A percentile compares a stretch with the other conserved stretches of the same genome.
phyloP scores from a whole-genome alignment of 2,888 invertebrate genomes.

The Drosophila emarginata region DNA sequence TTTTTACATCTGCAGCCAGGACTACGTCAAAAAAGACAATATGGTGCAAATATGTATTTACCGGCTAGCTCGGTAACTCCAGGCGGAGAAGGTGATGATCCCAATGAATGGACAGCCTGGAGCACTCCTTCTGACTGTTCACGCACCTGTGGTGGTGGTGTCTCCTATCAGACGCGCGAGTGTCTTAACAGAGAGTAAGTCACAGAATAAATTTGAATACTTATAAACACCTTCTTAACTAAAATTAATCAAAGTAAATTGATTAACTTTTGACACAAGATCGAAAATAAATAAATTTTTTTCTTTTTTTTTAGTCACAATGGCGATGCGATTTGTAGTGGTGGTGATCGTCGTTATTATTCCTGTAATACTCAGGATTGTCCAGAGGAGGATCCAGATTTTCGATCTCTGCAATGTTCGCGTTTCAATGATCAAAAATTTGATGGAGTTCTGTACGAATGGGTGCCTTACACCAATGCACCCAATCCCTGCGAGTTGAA shows the following conservation, averaged over 20 bases:
- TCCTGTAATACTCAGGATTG: conserved; percentile 97
- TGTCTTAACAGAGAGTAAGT: conserved; percentile 87
- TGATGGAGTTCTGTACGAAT: conserved; percentile 91
- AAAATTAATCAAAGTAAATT: no score
- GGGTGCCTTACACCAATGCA: conserved; percentile 94
- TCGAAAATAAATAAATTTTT: background rate
- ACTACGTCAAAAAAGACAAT: conserved; percentile 89
- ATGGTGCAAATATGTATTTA: conserved; percentile 88
- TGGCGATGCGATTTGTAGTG: conserved; percentile 87
- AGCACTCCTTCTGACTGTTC: conserved; percentile 92
- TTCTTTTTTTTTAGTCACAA: conserved; percentile 83
- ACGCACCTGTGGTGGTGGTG: conserved; percentile 95
- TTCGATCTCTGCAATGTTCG: conserved; percentile 94
- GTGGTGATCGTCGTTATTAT: conserved; percentile 92
- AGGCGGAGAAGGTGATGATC: conserved; percentile 86
- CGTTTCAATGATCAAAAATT: conserved; percentile 91
- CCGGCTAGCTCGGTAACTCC: conserved; percentile 89
- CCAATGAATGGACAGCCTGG: conserved; percentile 91
- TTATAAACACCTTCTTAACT: no score
- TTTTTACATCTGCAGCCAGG: conserved; percentile 84
- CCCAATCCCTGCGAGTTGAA: conserved; percentile 96
- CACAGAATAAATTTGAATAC: background rate
- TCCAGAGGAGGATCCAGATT: conserved; percentile 89
- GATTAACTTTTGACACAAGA: no score
- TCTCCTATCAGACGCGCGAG: conserved; percentile 91